Conservation (phyloP, 2,888 invertebrate species). For the Augiades crinisus region DNA sequence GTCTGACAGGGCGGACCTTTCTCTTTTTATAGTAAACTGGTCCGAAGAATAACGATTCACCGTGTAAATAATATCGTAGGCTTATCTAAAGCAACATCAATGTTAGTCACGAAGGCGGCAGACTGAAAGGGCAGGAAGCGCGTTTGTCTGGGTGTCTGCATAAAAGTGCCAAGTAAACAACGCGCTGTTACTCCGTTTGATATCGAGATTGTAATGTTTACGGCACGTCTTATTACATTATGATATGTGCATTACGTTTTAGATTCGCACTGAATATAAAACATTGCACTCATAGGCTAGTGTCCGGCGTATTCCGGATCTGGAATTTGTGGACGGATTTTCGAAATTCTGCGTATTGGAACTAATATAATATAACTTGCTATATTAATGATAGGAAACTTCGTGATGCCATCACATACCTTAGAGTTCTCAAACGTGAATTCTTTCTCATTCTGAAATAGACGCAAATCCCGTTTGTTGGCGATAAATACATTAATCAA, state of each 20-base stretch:
- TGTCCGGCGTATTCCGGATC: too few species aligned
- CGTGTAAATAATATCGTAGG: slow-evolving; percentile 41
- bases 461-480: too few species aligned
- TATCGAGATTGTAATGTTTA: slow-evolving; percentile 17
- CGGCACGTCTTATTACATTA: background rate
- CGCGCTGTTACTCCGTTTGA: slow-evolving; percentile 29
- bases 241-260: too few species aligned
- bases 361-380: too few species aligned
- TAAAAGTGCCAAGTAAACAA: slow-evolving; percentile 48
- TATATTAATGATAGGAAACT: too few species aligned
- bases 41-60: slow-evolving; percentile 29
- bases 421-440: too few species aligned
- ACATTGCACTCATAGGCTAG: background rate
- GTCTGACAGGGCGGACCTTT: slow-evolving; percentile 39
- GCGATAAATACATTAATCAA: too few species aligned
- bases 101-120: slow-evolving; percentile 67
- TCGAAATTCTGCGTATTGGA: too few species aligned
- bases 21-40: slow-evolving; percentile 34
- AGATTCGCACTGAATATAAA: background rate
- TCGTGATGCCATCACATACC: too few species aligned
- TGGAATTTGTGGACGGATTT: too few species aligned
- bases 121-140: slow-evolving; percentile 55
- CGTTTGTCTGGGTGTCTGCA: slow-evolving; percentile 53
- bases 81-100: slow-evolving; percentile 66
- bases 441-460: too few species aligned